Conservation (phyloP, 1,140 invertebrate species). For the Ceratosolen fusciceps region DNA sequence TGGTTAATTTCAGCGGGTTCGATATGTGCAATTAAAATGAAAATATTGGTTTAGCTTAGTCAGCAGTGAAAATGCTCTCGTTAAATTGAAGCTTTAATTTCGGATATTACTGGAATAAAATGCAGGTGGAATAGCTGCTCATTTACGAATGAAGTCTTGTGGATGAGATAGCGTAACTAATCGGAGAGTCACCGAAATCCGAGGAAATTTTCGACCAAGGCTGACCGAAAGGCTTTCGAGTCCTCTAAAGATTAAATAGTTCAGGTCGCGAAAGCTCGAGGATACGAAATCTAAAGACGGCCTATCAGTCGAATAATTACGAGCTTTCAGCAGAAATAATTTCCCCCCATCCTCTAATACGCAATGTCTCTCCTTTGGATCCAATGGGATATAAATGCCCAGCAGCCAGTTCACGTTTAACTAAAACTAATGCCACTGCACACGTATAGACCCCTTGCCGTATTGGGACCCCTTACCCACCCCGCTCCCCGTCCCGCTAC, state of each 20-base stretch:
- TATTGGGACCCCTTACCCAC: too few relatives aligned
- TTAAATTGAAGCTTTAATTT: not conserved
- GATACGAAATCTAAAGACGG: not conserved
- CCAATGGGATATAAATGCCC: not conserved
- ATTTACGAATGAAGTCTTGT: not conserved
- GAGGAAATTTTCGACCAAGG: not conserved
- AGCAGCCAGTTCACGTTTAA: not conserved
- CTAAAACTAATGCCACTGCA: too few relatives aligned
- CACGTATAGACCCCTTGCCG: too few relatives aligned
- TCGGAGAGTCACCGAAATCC: too few relatives aligned
- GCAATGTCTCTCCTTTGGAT: not conserved
- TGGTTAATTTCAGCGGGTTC: too few relatives aligned
- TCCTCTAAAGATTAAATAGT: not conserved
- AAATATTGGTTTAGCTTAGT: too few relatives aligned
- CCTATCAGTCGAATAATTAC: not conserved
- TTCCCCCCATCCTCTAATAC: not conserved
- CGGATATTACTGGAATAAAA: not conserved
- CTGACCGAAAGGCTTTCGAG: not conserved
- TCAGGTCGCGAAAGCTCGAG: too few relatives aligned
- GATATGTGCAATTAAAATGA: too few relatives aligned
- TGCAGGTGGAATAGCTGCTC: not conserved
- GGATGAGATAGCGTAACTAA: too few relatives aligned
- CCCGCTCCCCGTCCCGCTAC: too few relatives aligned
- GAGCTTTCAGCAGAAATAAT: constrained; percentile 13
- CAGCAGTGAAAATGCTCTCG: too few relatives aligned